phyloP scores from a whole-genome alignment of 2,888 invertebrate species.

The Siphlonurus alternatus region DNA sequence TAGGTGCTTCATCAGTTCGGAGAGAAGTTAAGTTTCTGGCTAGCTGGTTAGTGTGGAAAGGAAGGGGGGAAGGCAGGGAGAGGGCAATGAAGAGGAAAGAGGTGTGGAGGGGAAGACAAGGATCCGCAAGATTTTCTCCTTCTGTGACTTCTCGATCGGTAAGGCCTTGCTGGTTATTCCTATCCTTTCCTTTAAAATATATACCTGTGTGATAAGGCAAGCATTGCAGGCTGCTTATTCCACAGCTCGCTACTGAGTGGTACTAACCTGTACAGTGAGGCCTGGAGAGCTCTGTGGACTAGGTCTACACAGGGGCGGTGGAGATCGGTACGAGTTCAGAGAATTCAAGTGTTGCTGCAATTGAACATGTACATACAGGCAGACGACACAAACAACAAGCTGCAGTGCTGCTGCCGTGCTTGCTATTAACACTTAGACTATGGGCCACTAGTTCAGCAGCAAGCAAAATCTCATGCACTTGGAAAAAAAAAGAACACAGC shows the following conservation, averaged over 20 bases:
- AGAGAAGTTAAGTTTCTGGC: too few relatives aligned
- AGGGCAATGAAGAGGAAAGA: too few relatives aligned
- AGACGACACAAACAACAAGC: conserved; percentile 7
- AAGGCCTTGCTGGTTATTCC: too few relatives aligned
- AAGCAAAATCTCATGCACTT: background rate
- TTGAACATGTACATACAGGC: conserved; percentile 10
- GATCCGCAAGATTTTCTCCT: too few relatives aligned
- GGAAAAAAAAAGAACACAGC: background rate
- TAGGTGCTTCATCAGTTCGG: too few relatives aligned
- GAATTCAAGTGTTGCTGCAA: conserved; percentile 22
- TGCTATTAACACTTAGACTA: background rate
- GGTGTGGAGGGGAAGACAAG: too few relatives aligned
- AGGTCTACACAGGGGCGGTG: conserved; percentile 31
- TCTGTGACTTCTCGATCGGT: too few relatives aligned
- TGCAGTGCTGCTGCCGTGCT: background rate
- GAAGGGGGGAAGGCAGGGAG: too few relatives aligned
- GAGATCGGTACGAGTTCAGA: conserved; percentile 29
- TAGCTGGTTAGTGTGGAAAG: too few relatives aligned
- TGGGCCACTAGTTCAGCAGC: background rate
- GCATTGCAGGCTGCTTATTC: too few relatives aligned
- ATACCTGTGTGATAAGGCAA: too few relatives aligned
- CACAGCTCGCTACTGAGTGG: background rate
- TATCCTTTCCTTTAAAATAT: too few relatives aligned
- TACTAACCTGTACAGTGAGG: conserved; percentile 28
- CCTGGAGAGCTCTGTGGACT: conserved; percentile 35